These are phyloP conservation scores for Psettodes erumei DNA, from an alignment of 2,113 vertebrate genomes.

Conservation along the genomic window DNA sequence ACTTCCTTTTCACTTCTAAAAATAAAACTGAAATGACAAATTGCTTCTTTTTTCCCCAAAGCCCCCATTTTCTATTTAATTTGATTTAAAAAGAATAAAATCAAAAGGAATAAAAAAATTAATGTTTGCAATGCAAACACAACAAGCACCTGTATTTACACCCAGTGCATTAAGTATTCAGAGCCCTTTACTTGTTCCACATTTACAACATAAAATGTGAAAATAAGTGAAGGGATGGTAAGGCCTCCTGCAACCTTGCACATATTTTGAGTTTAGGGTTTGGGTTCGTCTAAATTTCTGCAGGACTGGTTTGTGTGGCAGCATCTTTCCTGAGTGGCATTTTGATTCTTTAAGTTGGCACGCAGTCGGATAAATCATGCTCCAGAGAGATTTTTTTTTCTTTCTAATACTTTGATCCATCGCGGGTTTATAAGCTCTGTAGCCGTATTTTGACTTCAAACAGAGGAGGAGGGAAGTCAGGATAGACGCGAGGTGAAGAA, in stretches of 20 bases:
- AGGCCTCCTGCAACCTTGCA: neutral
- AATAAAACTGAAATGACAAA: neutral
- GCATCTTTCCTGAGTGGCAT: constrained; percentile 12
- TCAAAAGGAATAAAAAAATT: neutral
- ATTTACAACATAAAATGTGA: no score
- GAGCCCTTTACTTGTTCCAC: no score
- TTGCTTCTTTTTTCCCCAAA: neutral
- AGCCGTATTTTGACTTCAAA: constrained; percentile 56
- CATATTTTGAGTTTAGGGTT: neutral
- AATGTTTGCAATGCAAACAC: neutral
- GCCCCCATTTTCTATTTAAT: neutral
- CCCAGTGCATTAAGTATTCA: no score
- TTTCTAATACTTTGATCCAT: constrained; percentile 52
- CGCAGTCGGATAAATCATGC: constrained; percentile 25
- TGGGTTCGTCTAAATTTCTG: neutral
- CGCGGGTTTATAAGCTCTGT: constrained; percentile 48
- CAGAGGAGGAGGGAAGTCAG: constrained; percentile 33
- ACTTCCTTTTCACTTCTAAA: neutral
- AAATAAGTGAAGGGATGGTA: neutral
- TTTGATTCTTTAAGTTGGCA: constrained; percentile 29
- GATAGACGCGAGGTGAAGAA: constrained; percentile 31
- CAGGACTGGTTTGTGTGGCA: constrained; percentile 10
- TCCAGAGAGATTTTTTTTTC: constrained; percentile 24
- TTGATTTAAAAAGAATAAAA: neutral
- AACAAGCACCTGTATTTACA: neutral